Evolutionary conservation across 2,113 vertebrate genomes (phyloP).

Genomic region (Sorex araneus): DNA sequence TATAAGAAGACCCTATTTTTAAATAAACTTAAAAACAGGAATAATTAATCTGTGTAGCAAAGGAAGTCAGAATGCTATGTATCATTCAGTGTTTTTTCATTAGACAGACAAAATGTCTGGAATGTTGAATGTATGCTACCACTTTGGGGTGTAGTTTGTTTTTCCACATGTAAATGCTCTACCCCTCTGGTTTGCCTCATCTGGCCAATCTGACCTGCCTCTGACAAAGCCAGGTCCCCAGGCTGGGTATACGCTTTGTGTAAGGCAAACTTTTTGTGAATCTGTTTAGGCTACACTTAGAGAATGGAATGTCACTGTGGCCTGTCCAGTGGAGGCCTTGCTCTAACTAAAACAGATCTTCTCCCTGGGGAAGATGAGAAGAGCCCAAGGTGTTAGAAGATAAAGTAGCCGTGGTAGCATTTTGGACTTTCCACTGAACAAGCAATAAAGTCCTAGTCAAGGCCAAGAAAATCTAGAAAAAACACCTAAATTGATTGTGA

Average conservation of each 20-base stretch:
- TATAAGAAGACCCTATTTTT: neutral
- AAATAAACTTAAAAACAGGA: neutral
- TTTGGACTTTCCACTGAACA: neutral
- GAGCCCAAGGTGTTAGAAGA: neutral
- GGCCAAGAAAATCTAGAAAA: neutral
- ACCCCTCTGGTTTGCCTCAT: neutral
- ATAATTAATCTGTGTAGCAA: neutral
- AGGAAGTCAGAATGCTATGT: neutral
- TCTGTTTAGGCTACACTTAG: neutral
- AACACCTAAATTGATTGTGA: neutral
- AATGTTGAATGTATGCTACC: neutral
- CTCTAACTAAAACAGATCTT: neutral
- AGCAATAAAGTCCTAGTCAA: neutral
- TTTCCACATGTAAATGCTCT: neutral
- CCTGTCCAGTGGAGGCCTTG: neutral
- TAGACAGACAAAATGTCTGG: neutral
- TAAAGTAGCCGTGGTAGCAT: neutral
- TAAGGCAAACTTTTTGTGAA: neutral
- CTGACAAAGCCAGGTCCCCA: neutral
- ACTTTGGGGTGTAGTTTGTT: neutral
- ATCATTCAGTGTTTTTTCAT: neutral
- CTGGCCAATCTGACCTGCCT: neutral
- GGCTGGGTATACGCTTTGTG: neutral
- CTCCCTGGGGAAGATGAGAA: neutral
- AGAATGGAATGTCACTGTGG: neutral